Conservation (phyloP, 2,888 invertebrate genomes). For the Strigamia transsilvanica region DNA sequence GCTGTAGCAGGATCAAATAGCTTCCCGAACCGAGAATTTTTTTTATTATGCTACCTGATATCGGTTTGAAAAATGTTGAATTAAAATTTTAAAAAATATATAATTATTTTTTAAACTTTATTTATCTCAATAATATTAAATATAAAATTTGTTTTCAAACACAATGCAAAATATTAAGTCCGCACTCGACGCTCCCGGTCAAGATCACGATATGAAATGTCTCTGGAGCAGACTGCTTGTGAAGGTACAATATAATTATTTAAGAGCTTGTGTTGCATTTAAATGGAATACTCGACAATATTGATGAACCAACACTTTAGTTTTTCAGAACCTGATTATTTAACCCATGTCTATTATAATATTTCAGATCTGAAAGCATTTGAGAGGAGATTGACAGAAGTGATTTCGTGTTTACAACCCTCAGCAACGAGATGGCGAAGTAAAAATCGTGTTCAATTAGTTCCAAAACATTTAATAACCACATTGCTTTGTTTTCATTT, state of each 20-base stretch:
- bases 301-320: neutral
- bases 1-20: neutral
- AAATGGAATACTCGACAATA: neutral
- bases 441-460: slow-evolving; percentile 67
- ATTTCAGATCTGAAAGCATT: slow-evolving; percentile 89
- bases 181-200: neutral
- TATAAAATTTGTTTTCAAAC: neutral
- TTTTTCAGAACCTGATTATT: neutral
- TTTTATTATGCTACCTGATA: neutral
- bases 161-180: neutral
- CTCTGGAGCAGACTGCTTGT: slow-evolving; percentile 88
- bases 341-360: neutral
- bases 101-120: neutral
- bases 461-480: neutral
- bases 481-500: slow-evolving; percentile 52
- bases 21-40: neutral
- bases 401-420: slow-evolving; percentile 93
- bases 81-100: neutral
- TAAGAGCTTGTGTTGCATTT: neutral
- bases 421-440: slow-evolving; percentile 95
- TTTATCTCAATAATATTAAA: neutral
- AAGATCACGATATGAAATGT: slow-evolving; percentile 67
- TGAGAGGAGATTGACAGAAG: slow-evolving; percentile 95
- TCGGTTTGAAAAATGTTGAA: neutral
- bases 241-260: slow-evolving; percentile 70